phyloP scores from a whole-genome alignment of 2,888 invertebrate species.

The Poecilobothrus nobilitatus region DNA sequence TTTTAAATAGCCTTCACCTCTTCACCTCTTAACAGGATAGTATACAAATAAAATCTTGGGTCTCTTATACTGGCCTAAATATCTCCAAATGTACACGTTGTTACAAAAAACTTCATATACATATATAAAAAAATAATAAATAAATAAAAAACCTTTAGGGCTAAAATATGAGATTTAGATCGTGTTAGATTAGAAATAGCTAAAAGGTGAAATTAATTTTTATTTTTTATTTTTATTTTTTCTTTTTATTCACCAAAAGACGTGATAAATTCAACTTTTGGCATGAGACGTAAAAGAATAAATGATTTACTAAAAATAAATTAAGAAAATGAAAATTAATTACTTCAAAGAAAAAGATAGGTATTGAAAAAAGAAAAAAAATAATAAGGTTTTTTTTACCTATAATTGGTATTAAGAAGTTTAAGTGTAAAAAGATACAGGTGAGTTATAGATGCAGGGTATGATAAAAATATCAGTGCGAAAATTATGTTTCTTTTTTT shows the following conservation, averaged over 20 bases:
- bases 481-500: too few relatives aligned
- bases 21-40: not conserved
- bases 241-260: not conserved
- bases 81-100: too few relatives aligned
- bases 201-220: not conserved
- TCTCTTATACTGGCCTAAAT: too few relatives aligned
- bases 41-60: not conserved
- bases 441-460: too few relatives aligned
- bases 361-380: too few relatives aligned
- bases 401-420: too few relatives aligned
- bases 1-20: not conserved
- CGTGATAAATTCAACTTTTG: not conserved
- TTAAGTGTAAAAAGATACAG: too few relatives aligned
- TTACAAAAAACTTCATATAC: not conserved
- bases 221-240: too few relatives aligned
- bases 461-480: too few relatives aligned
- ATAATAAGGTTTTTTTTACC: too few relatives aligned
- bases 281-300: not conserved
- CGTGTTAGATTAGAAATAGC: conserved; percentile 1
- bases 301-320: not conserved
- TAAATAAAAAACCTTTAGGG: not conserved
- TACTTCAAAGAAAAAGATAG: not conserved
- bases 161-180: conserved; percentile 4
- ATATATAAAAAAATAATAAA: not conserved
- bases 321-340: conserved; percentile 4